Conservation (phyloP, 2,888 invertebrate genomes). For the Uropetala carovei region DNA sequence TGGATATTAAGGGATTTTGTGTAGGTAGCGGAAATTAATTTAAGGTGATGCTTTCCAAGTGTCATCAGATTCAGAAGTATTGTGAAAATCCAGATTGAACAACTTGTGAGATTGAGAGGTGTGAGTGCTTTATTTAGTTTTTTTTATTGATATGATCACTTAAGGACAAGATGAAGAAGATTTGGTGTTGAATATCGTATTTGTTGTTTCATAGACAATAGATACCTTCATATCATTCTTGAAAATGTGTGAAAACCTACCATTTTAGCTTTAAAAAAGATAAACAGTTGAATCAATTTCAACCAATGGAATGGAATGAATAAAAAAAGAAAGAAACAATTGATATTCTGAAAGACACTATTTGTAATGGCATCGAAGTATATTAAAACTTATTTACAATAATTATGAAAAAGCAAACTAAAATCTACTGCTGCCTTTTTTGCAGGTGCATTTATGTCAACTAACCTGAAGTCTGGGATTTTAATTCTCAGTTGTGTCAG, state of each 20-base stretch:
- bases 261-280: background rate
- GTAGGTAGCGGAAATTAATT: conserved; percentile 36
- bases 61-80: background rate
- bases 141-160: background rate
- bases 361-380: background rate
- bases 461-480: background rate
- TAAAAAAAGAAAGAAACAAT: background rate
- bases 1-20: conserved; percentile 12
- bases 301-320: background rate
- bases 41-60: background rate
- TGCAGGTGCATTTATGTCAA: conserved; percentile 40
- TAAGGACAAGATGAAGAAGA: background rate
- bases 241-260: background rate
- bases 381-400: conserved; percentile 42
- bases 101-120: background rate
- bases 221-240: conserved; percentile 29
- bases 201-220: conserved; percentile 48
- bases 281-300: background rate
- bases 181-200: background rate
- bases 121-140: background rate
- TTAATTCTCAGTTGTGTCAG: background rate
- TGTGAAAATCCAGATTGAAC: background rate
- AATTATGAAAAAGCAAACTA: background rate
- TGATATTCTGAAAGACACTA: background rate
- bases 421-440: conserved; percentile 44